Evolutionary conservation across 2,888 invertebrate genomes (phyloP).

Genomic region (Eudemis profundana): DNA sequence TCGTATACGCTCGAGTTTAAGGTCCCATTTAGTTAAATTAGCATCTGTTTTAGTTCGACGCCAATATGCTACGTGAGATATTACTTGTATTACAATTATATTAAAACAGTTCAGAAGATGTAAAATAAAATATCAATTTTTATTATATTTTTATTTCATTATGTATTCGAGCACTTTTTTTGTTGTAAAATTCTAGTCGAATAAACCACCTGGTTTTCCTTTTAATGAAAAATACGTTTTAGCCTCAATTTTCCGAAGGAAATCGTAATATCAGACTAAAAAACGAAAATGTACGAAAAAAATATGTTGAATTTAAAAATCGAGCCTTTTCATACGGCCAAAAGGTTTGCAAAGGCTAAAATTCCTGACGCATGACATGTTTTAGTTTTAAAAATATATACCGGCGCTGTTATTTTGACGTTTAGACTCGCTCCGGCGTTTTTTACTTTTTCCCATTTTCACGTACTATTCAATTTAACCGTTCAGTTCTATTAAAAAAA

Average conservation of each 20-base stretch:
- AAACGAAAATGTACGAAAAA: neutral
- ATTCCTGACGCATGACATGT: constrained; percentile 25
- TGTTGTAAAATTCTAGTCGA: neutral
- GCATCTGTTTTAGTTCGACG: constrained; percentile 11
- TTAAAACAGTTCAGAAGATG: too few relatives aligned
- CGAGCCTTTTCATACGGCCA: neutral
- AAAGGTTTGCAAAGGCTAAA: constrained; percentile 5
- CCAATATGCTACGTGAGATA: too few relatives aligned
- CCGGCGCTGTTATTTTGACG: constrained; percentile 24
- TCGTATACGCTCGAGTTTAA: constrained; percentile 43
- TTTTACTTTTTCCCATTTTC: constrained; percentile 16
- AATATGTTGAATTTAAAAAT: constrained; percentile 16
- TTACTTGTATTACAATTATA: too few relatives aligned
- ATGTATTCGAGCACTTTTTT: too few relatives aligned
- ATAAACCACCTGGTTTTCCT: constrained; percentile 15
- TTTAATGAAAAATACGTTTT: neutral
- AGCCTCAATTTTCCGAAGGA: neutral
- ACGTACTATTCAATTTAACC: constrained; percentile 12
- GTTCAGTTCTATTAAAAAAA: constrained; percentile 3
- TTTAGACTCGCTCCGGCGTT: constrained; percentile 7
- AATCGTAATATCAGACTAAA: neutral
- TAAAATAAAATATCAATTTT: too few relatives aligned
- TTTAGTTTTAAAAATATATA: constrained; percentile 35
- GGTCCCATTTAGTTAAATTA: constrained; percentile 50
- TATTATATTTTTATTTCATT: too few relatives aligned